A percentile compares a stretch with the other conserved stretches of the same genome.
phyloP scores from a whole-genome alignment of 1,140 invertebrate genomes.

The Prorops nasuta region DNA sequence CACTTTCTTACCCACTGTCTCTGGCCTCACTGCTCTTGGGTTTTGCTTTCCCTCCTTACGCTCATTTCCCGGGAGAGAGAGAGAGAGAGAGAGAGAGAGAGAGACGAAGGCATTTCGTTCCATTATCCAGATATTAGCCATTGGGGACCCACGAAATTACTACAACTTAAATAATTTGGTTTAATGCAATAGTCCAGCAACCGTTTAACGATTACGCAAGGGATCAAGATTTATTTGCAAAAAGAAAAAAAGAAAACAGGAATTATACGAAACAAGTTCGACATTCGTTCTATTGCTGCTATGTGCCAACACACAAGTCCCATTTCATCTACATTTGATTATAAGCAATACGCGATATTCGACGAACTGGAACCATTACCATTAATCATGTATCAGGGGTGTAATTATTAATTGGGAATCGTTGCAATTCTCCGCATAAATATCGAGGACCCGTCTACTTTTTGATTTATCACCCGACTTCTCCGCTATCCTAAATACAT shows the following conservation, averaged over 20 bases:
- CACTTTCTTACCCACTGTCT: conserved; percentile 23
- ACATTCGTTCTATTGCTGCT: too few relatives aligned
- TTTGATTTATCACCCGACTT: too few relatives aligned
- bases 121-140: conserved; percentile 57
- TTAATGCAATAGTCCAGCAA: conserved; percentile 51
- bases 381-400: not conserved
- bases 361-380: conserved; percentile 16
- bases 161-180: conserved; percentile 57
- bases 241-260: conserved; percentile 26
- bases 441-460: conserved; percentile 21
- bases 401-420: conserved; percentile 26
- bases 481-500: too few relatives aligned
- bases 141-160: conserved; percentile 53
- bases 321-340: too few relatives aligned
- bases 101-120: conserved; percentile 39
- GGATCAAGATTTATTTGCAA: conserved; percentile 43
- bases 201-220: conserved; percentile 36
- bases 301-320: too few relatives aligned
- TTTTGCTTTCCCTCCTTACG: conserved; percentile 16
- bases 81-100: conserved; percentile 1
- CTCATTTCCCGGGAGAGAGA: conserved; percentile 26
- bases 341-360: conserved; percentile 19
- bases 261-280: too few relatives aligned
- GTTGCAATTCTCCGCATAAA: conserved; percentile 10
- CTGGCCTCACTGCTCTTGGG: conserved; percentile 17